Evolutionary conservation across 92 coral and sea anemone genomes (phyloP), one percentile per base, ranked within the genome.

Genomic region (Epizoanthus illoricatus): DNA sequence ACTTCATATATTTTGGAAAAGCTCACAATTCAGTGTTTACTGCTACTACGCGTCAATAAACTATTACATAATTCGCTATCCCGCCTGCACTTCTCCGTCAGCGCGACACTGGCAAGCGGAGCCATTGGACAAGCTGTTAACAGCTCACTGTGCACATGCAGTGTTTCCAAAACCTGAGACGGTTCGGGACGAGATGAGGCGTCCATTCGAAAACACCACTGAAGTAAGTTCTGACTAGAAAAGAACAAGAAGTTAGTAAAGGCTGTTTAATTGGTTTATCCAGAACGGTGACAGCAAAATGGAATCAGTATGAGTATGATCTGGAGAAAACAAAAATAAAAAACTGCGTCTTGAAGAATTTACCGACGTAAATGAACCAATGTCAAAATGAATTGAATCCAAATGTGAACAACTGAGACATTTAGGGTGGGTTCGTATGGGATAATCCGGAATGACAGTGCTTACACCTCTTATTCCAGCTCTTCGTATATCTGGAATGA

Each of bases 101-200:
- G 39, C 33, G 92, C 78, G 40, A 92, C 88, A 71, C 94, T 90
- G 2, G 94, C 86, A 40, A 84, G 69, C 3, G 94, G 97, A 21
- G 88, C 75, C 64, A 88, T 84, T 33, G 84, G 69, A 70, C 90
- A 88, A 11, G 97, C 92, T 69, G 91, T 88, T 24, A 90, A 58
- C 85, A 88, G 59, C 41, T 84, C 68, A 20, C 75, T 72, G 80
- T 81, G 75, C 33, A 61, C 28, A 58, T 58, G 62, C 28, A 93
- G 80, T 15, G 79, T 65, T 74, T 86, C 88, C 49, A 89, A 71
- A 67, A 93, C 81, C 65, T 67, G 85, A 73, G 67, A 66, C 17
- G 94, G 97, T 3, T 88, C 94, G 20, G 97, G 97, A 23, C 97
- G 89, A 57, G 85, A 78, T 65, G 81, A 75, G 5, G 94, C 85